Base-by-base conservation (phyloP, 2,888 invertebrate genomes). In the Amphimallon solstitiale region DNA sequence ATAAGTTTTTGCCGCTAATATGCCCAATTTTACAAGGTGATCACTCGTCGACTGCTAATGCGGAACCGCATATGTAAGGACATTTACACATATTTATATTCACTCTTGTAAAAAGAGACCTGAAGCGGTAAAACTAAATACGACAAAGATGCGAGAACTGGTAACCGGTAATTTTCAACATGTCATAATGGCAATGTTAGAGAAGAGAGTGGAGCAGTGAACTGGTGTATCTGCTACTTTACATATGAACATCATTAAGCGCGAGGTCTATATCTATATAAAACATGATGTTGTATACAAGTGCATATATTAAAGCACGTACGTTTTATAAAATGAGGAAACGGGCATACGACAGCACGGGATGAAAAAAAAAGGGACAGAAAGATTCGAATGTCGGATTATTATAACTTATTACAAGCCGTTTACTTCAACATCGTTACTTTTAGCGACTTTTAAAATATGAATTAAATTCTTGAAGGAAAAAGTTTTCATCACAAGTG, bases 101-200 rank as follows among this genome's bases (percentile, higher is more conserved):
- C 5, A 29, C 40, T 10, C 6, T 6, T 2, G 54, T 21, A 40
- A 56, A 40, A 54, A 40, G 38, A 54, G 56, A 56, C 29, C 23
- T 35, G 29, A 12, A 21, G 52, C 54, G 35, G 54, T 54, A 54
- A 52, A 63, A 35, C 43, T 35, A 35, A 52, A 51, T 51, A 38
- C 51, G 45, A 52, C 10, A 56, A 15, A 37, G n/a, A n/a, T n/a
- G n/a, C 52, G 63, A 63, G 52, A 63, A 63, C 63, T 63, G 63
- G 63, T 63, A 63, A 45, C 63, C 63, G 43, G 63, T 43, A 54
- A 54, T 63, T 63, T 63, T 63, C 54, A 63, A 63, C 63, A 52
- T 45, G 63, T 63, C 46, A 43, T 54, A 63, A 54, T 43, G 54
- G 52, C 63, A 54, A 63, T 51, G 49, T 40, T 52, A 35, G 54